phyloP scores from a whole-genome alignment of 2,113 vertebrate genomes.

The Gobio gobio region DNA sequence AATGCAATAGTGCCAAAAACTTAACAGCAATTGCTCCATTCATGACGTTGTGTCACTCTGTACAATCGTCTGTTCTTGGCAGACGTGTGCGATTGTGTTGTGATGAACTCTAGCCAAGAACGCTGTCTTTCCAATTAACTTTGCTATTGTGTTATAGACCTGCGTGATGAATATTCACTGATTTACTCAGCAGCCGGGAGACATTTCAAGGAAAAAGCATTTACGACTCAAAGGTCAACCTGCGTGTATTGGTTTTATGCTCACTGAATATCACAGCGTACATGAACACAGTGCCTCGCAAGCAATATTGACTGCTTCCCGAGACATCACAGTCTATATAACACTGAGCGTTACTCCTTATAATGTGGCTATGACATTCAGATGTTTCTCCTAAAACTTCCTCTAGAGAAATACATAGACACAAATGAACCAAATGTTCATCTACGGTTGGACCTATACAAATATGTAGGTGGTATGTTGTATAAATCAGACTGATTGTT shows the following conservation, averaged over 20 bases:
- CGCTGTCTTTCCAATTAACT: constrained; percentile 33
- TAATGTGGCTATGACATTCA: background rate
- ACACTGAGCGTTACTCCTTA: background rate
- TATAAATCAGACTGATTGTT: too few species aligned
- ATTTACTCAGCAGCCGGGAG: constrained; percentile 13
- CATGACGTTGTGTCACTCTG: constrained; percentile 34
- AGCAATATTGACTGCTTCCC: background rate
- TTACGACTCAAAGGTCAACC: constrained; percentile 10
- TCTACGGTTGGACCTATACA: background rate
- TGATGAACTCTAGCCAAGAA: constrained; percentile 3
- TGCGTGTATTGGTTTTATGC: background rate
- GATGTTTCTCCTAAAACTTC: background rate
- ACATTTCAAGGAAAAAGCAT: constrained; percentile 15
- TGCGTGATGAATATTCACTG: constrained; percentile 13
- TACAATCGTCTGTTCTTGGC: constrained; percentile 27
- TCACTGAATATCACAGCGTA: constrained; percentile 18
- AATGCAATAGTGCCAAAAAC: background rate
- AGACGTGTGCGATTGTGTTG: constrained; percentile 2
- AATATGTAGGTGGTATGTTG: background rate
- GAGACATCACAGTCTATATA: background rate
- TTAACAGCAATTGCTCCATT: constrained; percentile 30
- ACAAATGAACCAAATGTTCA: background rate
- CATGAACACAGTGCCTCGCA: background rate
- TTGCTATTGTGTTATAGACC: constrained; percentile 20
- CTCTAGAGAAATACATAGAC: background rate